A percentile compares a stretch with the other conserved stretches of the same genome.
phyloP scores from a whole-genome alignment of 2,113 vertebrate genomes.

The Aphelocoma coerulescens region DNA sequence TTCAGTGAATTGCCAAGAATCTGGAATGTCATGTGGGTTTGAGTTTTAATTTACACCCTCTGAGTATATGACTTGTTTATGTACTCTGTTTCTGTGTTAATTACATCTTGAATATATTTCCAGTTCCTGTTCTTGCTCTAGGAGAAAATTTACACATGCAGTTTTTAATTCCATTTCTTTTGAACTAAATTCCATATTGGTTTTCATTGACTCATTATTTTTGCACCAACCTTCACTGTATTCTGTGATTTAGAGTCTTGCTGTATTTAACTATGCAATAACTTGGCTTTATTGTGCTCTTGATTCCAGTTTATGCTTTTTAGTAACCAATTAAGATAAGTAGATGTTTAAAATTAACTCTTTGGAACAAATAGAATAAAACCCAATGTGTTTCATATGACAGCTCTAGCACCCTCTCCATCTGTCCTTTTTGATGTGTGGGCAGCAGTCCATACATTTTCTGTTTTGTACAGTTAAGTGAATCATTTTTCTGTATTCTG shows the following conservation, averaged over 20 bases:
- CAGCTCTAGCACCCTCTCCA: background rate
- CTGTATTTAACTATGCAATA: background rate
- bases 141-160: background rate
- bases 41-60: background rate
- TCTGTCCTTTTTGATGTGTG: background rate
- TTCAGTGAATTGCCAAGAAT: background rate
- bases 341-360: background rate
- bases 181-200: background rate
- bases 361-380: background rate
- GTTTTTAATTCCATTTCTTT: background rate
- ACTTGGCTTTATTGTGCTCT: background rate
- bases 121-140: background rate
- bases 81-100: background rate
- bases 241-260: background rate
- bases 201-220: background rate
- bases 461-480: background rate
- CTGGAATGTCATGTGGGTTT: background rate
- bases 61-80: background rate
- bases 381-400: background rate
- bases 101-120: background rate
- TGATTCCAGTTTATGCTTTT: background rate
- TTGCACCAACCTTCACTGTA: background rate
- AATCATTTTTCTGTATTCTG: background rate
- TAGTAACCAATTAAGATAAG: background rate
- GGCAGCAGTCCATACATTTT: background rate